Percentiles rank a stretch among this genome's conserved stretches.
These are phyloP conservation scores for Mactra quadrangularis DNA, from an alignment of 1,140 invertebrate species.

Conservation along the genomic window DNA sequence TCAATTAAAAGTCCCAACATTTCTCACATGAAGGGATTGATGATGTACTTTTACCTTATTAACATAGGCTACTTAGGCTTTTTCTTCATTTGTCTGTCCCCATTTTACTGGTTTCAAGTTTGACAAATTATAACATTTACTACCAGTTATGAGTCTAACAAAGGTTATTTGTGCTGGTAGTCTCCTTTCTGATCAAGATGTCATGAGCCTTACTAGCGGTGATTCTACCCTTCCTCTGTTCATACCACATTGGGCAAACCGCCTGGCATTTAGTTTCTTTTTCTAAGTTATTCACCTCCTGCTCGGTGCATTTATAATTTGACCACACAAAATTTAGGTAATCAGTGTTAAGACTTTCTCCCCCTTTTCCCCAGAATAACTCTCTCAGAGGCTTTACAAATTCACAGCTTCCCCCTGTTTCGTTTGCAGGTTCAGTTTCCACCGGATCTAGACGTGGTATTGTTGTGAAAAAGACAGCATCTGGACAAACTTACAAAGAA, in stretches of 20 bases:
- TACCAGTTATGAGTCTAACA: not conserved
- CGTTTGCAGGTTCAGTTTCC: constrained; percentile 33
- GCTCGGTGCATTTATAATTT: constrained; percentile 15
- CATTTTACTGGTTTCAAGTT: not conserved
- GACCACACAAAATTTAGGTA: not conserved
- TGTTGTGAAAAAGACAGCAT: constrained; percentile 33
- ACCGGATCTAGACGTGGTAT: constrained; percentile 41
- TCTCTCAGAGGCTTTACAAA: constrained; percentile 29
- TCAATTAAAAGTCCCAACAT: constrained; percentile 1
- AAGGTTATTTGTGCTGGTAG: not conserved
- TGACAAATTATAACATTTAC: constrained; percentile 12
- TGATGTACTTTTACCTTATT: not conserved
- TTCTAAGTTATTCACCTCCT: constrained; percentile 15
- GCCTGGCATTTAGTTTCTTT: not conserved
- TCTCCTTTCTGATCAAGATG: not conserved
- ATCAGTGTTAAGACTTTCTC: not conserved
- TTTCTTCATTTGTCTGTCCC: not conserved
- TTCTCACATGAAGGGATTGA: not conserved
- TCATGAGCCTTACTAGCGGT: constrained; percentile 1
- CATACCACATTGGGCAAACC: constrained; percentile 1
- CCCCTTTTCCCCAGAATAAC: not conserved
- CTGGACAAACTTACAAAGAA: constrained; percentile 7
- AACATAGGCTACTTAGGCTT: not conserved
- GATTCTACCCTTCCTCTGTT: constrained; percentile 10
- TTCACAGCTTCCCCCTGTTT: constrained; percentile 2